A percentile compares a stretch with the other conserved stretches of the same genome.
These are phyloP conservation scores for Albula goreensis DNA, from an alignment of 2,113 vertebrate species.

Conservation along the genomic window DNA sequence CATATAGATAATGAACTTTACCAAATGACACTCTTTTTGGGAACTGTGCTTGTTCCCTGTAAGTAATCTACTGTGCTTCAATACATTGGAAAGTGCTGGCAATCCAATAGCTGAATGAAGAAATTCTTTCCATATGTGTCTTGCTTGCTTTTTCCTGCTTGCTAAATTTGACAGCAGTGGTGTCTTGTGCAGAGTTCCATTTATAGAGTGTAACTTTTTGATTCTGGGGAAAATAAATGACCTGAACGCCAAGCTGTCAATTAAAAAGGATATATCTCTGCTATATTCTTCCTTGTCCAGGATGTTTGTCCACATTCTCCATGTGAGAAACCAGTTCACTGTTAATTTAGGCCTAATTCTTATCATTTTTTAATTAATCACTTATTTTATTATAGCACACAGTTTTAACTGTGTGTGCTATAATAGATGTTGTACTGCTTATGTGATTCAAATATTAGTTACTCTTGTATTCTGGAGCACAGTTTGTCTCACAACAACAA, in stretches of 20 bases:
- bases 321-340: neutral
- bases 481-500: no score
- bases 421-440: no score
- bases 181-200: neutral
- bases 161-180: neutral
- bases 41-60: neutral
- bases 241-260: neutral
- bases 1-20: neutral
- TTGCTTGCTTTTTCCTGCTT: neutral
- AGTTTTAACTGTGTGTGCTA: no score
- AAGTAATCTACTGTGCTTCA: neutral
- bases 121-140: constrained; percentile 10
- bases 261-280: neutral
- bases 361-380: no score
- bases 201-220: neutral
- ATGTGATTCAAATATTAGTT: no score
- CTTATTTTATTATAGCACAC: no score
- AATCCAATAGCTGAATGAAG: constrained; percentile 15
- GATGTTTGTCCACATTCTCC: neutral
- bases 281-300: neutral
- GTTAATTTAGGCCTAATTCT: no score
- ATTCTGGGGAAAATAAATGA: constrained; percentile 2
- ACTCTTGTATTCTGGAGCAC: no score
- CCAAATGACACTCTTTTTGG: neutral
- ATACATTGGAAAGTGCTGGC: neutral